Percentiles rank a stretch among this genome's conserved stretches.
Conservation (phyloP, 2,888 invertebrate species). For the Hyalella azteca region DNA sequence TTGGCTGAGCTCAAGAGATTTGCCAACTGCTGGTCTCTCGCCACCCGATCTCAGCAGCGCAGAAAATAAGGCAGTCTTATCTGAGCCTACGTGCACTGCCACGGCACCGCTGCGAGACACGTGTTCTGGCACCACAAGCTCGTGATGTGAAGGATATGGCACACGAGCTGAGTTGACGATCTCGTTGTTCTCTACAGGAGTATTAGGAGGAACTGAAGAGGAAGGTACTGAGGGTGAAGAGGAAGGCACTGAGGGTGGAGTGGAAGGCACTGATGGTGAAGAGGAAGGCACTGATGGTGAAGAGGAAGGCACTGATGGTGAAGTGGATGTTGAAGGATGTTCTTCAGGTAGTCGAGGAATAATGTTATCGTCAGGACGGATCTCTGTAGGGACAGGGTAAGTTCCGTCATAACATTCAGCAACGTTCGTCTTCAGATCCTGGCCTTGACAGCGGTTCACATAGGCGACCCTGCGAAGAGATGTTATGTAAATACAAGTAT, state of each 20-base stretch:
- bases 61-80: not conserved
- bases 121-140: not conserved
- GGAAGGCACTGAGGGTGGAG: not conserved
- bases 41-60: no score
- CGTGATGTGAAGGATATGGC: slow-evolving; percentile 8
- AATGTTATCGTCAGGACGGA: not conserved
- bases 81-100: not conserved
- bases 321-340: not conserved
- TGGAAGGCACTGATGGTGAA: not conserved
- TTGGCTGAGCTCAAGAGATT: no score
- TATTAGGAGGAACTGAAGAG: not conserved
- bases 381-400: not conserved
- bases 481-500: no score
- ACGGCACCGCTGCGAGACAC: not conserved
- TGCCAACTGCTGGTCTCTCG: no score
- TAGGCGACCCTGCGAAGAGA: slow-evolving; percentile 46
- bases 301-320: not conserved
- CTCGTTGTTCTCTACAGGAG: not conserved
- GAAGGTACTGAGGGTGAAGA: not conserved
- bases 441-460: slow-evolving; percentile 38
- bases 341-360: not conserved
- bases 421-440: slow-evolving; percentile 39
- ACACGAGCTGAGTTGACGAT: slow-evolving; percentile 3
- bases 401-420: slow-evolving; percentile 40
- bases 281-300: not conserved